Conservation (phyloP, 2,888 invertebrate species). For the Macropis europaea region DNA sequence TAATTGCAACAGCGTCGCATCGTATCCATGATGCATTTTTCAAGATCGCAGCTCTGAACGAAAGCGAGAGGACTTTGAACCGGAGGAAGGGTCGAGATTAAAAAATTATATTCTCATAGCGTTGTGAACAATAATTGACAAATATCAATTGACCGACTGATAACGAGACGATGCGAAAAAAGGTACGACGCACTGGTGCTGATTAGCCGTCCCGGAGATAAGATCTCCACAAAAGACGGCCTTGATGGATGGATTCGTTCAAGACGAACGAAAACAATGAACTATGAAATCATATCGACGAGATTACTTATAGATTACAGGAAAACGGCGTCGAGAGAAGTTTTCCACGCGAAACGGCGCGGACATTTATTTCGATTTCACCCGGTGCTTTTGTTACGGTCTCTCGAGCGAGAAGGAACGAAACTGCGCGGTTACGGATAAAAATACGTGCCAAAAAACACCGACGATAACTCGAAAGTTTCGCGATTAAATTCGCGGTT, state of each 20-base stretch:
- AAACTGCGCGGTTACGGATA: background rate
- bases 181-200: constrained; percentile 12
- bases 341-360: no score
- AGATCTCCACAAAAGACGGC: constrained; percentile 45
- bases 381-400: no score
- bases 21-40: background rate
- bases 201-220: constrained; percentile 42
- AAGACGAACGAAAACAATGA: constrained; percentile 35
- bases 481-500: background rate
- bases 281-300: constrained; percentile 22
- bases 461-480: background rate
- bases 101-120: background rate
- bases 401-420: background rate
- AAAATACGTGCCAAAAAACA: background rate
- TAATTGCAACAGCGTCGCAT: background rate
- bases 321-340: no score
- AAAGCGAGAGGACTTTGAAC: background rate
- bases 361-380: no score
- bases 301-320: no score
- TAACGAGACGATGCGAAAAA: constrained; percentile 1
- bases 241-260: constrained; percentile 23
- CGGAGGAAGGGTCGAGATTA: background rate
- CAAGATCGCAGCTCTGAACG: background rate
- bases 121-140: background rate
- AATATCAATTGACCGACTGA: constrained; percentile 19